Evolutionary conservation across 2,888 invertebrate species (phyloP), one percentile per base, ranked within the genome.

Genomic region (Caenorhabditis imperialis): DNA sequence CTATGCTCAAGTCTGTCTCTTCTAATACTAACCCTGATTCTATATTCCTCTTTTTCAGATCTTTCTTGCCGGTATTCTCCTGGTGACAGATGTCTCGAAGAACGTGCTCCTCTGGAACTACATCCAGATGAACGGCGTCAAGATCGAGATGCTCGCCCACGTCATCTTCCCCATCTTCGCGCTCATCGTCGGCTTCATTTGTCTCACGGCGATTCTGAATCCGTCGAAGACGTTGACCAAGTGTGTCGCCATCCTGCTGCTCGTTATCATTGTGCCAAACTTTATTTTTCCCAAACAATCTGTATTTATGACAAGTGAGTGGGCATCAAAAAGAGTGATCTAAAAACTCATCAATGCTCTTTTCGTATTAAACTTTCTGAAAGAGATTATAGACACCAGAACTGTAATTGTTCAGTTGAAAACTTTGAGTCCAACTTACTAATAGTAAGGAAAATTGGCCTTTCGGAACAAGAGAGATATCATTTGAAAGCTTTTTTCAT

Each of bases 81-180:
- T 81, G n/a, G 77, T 81, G 22, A 65, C 77, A 18, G 79, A 81
- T 47, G 72, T 79, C 30, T 81, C 81, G 14, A 69, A 73, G 27
- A 70, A 69, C 38, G 75, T 79, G 16, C 62, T 81, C 5, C 57
- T 81, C 16, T 81, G 81, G 81, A 77, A 77, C 37, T 76, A 73
- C 57, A 37, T 81, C 14, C 63, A 73, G 35, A 67, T 75, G 25
- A 69, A 73, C 37, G 79, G 73, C 33, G 71, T 73, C 6, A 79
- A 81, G 57, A 57, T 81, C 16, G 77, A 81, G 70, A 77, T 75
- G 74, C 42, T 79, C 22, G 63, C 75, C 37, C 72, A 79, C 38
- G 53, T 77, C 25, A 63, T 75, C 4, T 75, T 77, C 33, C 79
- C 79, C 10, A 42, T 79, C 10, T 79, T 79, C 44, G 62, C 72